Percentiles rank a stretch among this genome's conserved stretches.
Evolutionary conservation across 1,140 invertebrate genomes (phyloP).

Genomic region (Periplaneta americana): DNA sequence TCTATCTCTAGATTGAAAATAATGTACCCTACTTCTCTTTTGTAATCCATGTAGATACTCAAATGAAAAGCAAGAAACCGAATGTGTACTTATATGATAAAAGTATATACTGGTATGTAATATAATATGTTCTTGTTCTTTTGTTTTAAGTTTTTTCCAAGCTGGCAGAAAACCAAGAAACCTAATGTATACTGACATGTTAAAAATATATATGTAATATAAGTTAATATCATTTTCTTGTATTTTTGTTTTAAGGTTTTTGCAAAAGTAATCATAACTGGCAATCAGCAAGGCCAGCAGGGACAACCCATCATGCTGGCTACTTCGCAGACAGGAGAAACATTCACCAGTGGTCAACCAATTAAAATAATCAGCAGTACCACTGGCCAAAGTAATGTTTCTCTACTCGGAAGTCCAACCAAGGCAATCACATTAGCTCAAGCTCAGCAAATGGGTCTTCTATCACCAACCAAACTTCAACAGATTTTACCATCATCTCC

Average conservation of each 20-base stretch:
- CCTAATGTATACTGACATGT: no score
- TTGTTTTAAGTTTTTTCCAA: no score
- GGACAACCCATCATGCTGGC: constrained; percentile 37
- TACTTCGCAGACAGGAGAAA: constrained; percentile 27
- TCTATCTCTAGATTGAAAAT: no score
- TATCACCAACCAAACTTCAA: constrained; percentile 46
- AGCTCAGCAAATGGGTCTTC: constrained; percentile 58
- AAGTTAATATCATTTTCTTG: neutral
- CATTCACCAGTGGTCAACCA: constrained; percentile 21
- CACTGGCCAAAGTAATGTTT: constrained; percentile 11
- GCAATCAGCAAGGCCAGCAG: constrained; percentile 37
- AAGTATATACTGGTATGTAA: no score
- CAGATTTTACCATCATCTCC: constrained; percentile 41
- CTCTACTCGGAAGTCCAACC: constrained; percentile 39
- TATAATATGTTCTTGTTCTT: no score
- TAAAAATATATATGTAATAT: no score
- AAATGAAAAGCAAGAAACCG: no score
- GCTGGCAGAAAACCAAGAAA: no score
- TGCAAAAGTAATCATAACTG: constrained; percentile 55
- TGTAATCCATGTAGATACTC: no score
- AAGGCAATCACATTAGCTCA: constrained; percentile 65
- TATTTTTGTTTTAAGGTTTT: constrained; percentile 34
- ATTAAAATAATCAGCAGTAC: constrained; percentile 24
- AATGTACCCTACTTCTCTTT: no score
- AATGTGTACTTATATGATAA: no score